Conservation (phyloP, 1,140 invertebrate genomes). For the Frieseomelitta varia region DNA sequence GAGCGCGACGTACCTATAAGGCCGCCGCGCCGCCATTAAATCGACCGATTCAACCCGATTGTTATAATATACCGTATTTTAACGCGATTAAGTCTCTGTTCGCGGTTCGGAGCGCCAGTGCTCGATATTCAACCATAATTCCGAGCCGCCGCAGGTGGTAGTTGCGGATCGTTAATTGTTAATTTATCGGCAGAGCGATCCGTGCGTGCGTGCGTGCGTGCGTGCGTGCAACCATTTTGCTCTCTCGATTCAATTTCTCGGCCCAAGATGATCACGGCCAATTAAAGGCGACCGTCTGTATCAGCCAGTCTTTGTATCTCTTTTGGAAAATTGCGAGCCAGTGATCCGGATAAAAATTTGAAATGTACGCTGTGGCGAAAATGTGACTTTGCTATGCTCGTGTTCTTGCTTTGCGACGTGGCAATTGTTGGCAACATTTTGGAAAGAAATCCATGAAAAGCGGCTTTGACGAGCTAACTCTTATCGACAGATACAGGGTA, state of each 20-base stretch:
- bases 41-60: not conserved
- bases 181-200: constrained; percentile 29
- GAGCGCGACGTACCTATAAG: not conserved
- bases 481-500: too few species aligned
- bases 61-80: constrained; percentile 22
- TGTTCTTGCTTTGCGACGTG: too few species aligned
- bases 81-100: constrained; percentile 17
- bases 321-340: too few species aligned
- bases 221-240: not conserved
- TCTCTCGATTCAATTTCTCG: not conserved
- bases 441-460: too few species aligned
- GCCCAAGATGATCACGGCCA: not conserved
- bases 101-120: not conserved
- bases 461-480: too few species aligned
- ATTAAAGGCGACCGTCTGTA: not conserved
- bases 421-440: too few species aligned
- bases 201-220: too few species aligned
- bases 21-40: not conserved
- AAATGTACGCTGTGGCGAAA: too few species aligned
- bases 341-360: too few species aligned
- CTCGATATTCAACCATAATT: constrained; percentile 25
- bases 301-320: too few species aligned
- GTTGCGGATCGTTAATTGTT: constrained; percentile 24
- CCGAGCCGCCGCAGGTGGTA: constrained; percentile 2
- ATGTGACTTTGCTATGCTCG: too few species aligned